Conservation (phyloP, 2,888 invertebrate species). For the Ligdia adustata region DNA sequence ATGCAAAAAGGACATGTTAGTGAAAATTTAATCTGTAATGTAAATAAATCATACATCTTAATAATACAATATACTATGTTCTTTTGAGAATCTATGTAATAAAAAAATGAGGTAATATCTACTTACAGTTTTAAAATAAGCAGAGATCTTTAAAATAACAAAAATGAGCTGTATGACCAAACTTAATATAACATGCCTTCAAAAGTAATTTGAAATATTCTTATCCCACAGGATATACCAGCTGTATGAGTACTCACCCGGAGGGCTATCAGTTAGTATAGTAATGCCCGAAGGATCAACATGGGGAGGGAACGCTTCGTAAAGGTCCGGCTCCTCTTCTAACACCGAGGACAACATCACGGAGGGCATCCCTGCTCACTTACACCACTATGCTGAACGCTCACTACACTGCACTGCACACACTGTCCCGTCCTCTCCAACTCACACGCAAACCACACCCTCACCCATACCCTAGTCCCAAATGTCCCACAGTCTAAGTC, state of each 20-base stretch:
- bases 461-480: conserved; percentile 61
- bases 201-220: too few relatives aligned
- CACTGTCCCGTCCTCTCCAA: conserved; percentile 40
- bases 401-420: conserved; percentile 76
- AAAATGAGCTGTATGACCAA: too few relatives aligned
- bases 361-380: conserved; percentile 79
- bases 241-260: conserved; percentile 57
- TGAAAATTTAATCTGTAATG: conserved; percentile 8
- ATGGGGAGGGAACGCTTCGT: conserved; percentile 91
- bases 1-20: conserved; percentile 36
- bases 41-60: too few relatives aligned
- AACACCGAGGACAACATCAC: conserved; percentile 89
- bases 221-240: too few relatives aligned
- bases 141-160: too few relatives aligned
- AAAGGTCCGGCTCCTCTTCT: conserved; percentile 90
- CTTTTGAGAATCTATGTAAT: background rate
- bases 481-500: conserved; percentile 71
- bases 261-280: conserved; percentile 86
- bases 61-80: background rate
- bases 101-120: too few relatives aligned
- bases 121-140: too few relatives aligned
- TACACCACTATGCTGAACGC: conserved; percentile 71
- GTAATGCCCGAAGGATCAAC: conserved; percentile 92
- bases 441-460: conserved; percentile 71
- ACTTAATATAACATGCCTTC: too few relatives aligned